Base-by-base conservation (phyloP, 2,888 invertebrate species). In the Monochamus alternatus region DNA sequence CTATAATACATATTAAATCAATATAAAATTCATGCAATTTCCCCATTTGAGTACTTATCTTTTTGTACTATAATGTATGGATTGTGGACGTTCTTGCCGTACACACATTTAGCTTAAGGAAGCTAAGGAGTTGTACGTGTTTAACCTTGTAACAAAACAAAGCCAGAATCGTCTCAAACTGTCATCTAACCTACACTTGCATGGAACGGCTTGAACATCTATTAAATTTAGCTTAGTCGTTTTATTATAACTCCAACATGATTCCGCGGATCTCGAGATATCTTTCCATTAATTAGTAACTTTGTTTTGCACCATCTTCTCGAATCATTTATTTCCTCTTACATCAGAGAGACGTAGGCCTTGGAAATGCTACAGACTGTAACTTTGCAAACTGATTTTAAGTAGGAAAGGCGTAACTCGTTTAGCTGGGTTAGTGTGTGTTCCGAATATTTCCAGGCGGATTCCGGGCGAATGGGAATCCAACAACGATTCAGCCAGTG, bases 211-310 rank as follows among this genome's bases (percentile, higher is more conserved):
- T 68, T 68, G 68, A 68, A 59, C 68, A 68, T 58, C 68, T 68
- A 43, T 68, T 68, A 68, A 68, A 68, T 68, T 68, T 58, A 68
- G 68, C 38, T 68, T 58, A 68, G 68, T 68, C 32, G 68, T 68
- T 43, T 68, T 68, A 68, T 68, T 68, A 58, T 59, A 68, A 58
- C 59, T 58, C 22, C 68, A 14, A 68, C 68, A 9, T 44, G 68
- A 68, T 59, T 68, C 68, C 68, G 22, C 43, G 58, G 58, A 58
- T 68, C 68, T 59, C 58, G 7, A 44, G 68, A 68, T 68, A n/a
- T 59, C 43, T 68, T 68, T 59, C 43, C 68, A 68, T 68, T 68
- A 68, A 68, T 68, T 68, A 68, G 68, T 68, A 68, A 68, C 58
- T 68, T 68, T 68, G 68, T 68, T 59, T 68, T 58, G 58, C 59